Percentiles rank a stretch among this genome's conserved stretches.
Evolutionary conservation across 2,888 invertebrate species (phyloP).

Genomic region (Eubasilissa splendida): DNA sequence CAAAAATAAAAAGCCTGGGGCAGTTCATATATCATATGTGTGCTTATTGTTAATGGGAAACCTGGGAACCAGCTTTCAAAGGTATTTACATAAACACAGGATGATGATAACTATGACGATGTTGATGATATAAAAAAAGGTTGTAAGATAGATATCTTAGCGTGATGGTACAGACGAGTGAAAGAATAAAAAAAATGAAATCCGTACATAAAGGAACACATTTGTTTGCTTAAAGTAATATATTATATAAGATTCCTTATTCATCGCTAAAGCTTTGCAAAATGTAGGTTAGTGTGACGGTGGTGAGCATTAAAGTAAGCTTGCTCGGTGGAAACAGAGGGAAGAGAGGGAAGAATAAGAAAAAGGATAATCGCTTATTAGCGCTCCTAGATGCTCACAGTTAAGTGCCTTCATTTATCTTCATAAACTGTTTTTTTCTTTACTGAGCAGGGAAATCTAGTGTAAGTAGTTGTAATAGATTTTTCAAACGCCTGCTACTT

Average conservation of each 20-base stretch:
- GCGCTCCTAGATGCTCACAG: slow-evolving; percentile 23
- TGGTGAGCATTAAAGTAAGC: slow-evolving; percentile 11
- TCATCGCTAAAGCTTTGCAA: neutral
- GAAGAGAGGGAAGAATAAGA: slow-evolving; percentile 10
- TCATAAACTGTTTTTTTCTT: slow-evolving; percentile 35
- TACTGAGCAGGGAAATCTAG: slow-evolving; percentile 21
- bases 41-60: no score
- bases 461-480: slow-evolving; percentile 30
- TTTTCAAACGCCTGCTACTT: slow-evolving; percentile 14
- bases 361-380: slow-evolving; percentile 41
- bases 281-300: slow-evolving; percentile 18
- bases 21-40: no score
- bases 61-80: no score
- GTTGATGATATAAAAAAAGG: no score
- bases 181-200: neutral
- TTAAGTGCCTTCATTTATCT: slow-evolving; percentile 37
- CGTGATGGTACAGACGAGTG: no score
- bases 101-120: no score
- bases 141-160: no score
- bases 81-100: no score
- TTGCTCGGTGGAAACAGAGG: neutral
- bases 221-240: no score
- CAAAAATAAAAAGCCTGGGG: no score
- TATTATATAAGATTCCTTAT: no score
- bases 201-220: neutral